A percentile compares a stretch with the other conserved stretches of the same genome.
These are phyloP conservation scores for Anguilla japonica DNA, from an alignment of 2,113 vertebrate genomes.

Conservation along the genomic window DNA sequence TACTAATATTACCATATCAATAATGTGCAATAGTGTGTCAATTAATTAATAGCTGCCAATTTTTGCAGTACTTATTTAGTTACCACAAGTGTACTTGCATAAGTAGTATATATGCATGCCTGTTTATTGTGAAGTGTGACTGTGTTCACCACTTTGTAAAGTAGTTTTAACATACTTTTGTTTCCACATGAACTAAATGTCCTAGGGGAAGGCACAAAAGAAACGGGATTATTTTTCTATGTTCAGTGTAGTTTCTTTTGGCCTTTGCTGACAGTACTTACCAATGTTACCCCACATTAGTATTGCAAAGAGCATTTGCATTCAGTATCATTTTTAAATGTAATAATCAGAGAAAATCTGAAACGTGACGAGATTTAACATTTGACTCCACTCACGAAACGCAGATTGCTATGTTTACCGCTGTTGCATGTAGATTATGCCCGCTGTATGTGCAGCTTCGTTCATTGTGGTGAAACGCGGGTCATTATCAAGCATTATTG, in stretches of 20 bases:
- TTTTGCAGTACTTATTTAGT: too few relatives aligned
- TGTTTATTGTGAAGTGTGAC: neutral
- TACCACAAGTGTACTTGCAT: too few relatives aligned
- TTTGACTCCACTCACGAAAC: neutral
- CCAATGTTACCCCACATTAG: too few relatives aligned
- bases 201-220: too few relatives aligned
- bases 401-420: neutral
- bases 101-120: too few relatives aligned
- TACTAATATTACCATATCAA: too few relatives aligned
- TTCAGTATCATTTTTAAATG: neutral
- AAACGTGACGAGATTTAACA: neutral
- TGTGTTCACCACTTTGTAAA: neutral
- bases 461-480: neutral
- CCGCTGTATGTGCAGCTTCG: neutral
- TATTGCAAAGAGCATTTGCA: too few relatives aligned
- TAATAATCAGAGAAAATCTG: neutral
- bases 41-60: too few relatives aligned
- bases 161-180: neutral
- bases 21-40: neutral
- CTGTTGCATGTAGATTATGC: too few relatives aligned
- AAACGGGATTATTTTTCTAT: neutral
- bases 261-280: too few relatives aligned
- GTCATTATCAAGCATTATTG: neutral
- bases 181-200: too few relatives aligned
- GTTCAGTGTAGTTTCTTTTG: too few relatives aligned